A percentile compares a stretch with the other conserved stretches of the same genome.
phyloP scores from a whole-genome alignment of 2,797 vertebrate species.

The Coendou prehensilis region DNA sequence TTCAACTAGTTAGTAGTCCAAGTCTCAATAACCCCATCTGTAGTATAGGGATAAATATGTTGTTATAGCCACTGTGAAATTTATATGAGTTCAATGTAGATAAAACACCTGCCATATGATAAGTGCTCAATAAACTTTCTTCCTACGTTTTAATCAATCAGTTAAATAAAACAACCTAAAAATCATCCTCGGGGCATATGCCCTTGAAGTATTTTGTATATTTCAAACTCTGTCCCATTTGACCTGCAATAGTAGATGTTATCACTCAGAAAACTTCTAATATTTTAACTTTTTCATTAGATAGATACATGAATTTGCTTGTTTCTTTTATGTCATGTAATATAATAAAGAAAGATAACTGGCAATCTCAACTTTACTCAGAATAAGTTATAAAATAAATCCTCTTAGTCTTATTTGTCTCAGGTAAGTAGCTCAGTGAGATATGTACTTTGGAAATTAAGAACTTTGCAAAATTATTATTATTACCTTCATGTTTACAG shows the following conservation, averaged over 20 bases:
- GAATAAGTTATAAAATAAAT: conserved; percentile 48
- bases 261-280: not conserved
- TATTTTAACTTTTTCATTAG: conserved; percentile 5
- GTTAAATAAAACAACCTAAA: conserved; percentile 25
- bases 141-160: not conserved
- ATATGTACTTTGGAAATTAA: conserved; percentile 5
- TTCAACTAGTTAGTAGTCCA: not conserved
- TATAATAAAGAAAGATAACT: not conserved
- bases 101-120: not conserved
- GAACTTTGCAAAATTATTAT: not conserved
- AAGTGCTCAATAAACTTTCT: not conserved
- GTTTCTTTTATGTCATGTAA: not conserved
- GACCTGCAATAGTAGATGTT: not conserved
- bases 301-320: not conserved
- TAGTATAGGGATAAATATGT: not conserved
- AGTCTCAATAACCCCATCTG: not conserved
- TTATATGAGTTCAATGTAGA: not conserved
- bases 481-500: conserved; percentile 30
- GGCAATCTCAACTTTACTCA: not conserved
- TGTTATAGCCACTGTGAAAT: not conserved
- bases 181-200: not conserved
- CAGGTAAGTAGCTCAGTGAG: not conserved
- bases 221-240: not conserved
- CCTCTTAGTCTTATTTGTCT: not conserved
- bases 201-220: conserved; percentile 4